Conservation (phyloP, 2,888 invertebrate species). For the Anoncus sp. region DNA sequence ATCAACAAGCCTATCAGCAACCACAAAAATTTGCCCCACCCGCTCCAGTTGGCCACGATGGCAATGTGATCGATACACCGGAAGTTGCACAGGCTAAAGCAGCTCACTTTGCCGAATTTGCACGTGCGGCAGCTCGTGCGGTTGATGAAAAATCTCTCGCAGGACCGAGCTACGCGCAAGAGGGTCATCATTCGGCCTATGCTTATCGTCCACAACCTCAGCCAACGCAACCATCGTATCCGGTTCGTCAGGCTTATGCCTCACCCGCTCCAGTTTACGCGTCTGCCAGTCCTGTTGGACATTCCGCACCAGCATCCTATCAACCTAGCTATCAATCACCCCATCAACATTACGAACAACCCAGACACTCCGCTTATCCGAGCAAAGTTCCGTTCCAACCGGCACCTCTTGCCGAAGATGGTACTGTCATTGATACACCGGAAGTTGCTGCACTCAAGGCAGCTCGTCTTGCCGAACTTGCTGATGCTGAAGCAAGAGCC, state of each 20-base stretch:
- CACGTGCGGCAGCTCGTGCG: conserved; percentile 79
- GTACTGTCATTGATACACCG: conserved; percentile 81
- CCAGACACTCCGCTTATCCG: conserved; percentile 62
- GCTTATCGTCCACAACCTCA: conserved; percentile 60
- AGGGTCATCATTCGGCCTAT: conserved; percentile 63
- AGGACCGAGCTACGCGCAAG: conserved; percentile 61
- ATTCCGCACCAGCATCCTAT: conserved; percentile 60
- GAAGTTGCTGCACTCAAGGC: conserved; percentile 82
- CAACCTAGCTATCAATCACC: conserved; percentile 58
- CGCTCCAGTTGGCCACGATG: conserved; percentile 81
- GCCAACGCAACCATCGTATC: conserved; percentile 58
- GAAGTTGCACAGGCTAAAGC: conserved; percentile 82
- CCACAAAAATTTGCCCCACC: conserved; percentile 74
- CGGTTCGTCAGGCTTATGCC: conserved; percentile 61
- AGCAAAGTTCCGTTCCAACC: conserved; percentile 77
- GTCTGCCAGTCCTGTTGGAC: conserved; percentile 49
- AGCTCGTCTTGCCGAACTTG: conserved; percentile 79
- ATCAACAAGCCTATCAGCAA: conserved; percentile 57
- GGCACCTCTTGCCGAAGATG: conserved; percentile 81
- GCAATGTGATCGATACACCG: conserved; percentile 82
- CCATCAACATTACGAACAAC: conserved; percentile 65
- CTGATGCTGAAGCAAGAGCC: conserved; percentile 81
- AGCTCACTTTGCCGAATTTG: conserved; percentile 81
- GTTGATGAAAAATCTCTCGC: conserved; percentile 73
- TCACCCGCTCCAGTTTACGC: conserved; percentile 67